Percentiles rank a stretch among this genome's conserved stretches.
phyloP scores from a whole-genome alignment of 2,888 invertebrate species.

The Isotomurus palustris region DNA sequence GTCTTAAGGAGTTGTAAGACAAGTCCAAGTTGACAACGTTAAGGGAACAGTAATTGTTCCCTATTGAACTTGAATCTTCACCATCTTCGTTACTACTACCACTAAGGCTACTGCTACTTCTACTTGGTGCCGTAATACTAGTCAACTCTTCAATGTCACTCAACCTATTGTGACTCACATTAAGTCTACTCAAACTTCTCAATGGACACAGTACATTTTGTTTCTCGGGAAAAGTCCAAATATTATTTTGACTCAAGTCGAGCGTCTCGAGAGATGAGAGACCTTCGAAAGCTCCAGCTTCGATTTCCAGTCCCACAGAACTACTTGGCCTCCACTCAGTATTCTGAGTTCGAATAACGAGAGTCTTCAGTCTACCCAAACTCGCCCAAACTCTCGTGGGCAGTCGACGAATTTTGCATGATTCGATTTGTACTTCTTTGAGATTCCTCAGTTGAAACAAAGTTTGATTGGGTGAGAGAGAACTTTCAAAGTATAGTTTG shows the following conservation, averaged over 20 bases:
- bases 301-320: constrained; percentile 65
- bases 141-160: constrained; percentile 72
- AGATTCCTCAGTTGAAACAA: constrained; percentile 48
- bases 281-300: constrained; percentile 63
- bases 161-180: constrained; percentile 78
- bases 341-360: constrained; percentile 78
- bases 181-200: constrained; percentile 72
- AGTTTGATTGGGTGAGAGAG: constrained; percentile 59
- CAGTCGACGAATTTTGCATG: constrained; percentile 49
- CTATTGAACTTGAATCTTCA: neutral
- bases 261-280: constrained; percentile 70
- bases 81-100: neutral
- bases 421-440: constrained; percentile 47
- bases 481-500: constrained; percentile 72
- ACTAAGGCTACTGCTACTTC: constrained; percentile 38
- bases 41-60: constrained; percentile 53
- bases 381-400: constrained; percentile 34
- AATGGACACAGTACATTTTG: constrained; percentile 66
- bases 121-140: constrained; percentile 44
- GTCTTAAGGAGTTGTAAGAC: constrained; percentile 68
- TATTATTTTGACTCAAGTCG: constrained; percentile 71
- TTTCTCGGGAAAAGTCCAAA: constrained; percentile 67
- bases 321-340: constrained; percentile 68
- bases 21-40: constrained; percentile 73
- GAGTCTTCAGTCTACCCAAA: constrained; percentile 54